phyloP scores from a whole-genome alignment of 2,113 vertebrate genomes.

The Serilophus lunatus region DNA sequence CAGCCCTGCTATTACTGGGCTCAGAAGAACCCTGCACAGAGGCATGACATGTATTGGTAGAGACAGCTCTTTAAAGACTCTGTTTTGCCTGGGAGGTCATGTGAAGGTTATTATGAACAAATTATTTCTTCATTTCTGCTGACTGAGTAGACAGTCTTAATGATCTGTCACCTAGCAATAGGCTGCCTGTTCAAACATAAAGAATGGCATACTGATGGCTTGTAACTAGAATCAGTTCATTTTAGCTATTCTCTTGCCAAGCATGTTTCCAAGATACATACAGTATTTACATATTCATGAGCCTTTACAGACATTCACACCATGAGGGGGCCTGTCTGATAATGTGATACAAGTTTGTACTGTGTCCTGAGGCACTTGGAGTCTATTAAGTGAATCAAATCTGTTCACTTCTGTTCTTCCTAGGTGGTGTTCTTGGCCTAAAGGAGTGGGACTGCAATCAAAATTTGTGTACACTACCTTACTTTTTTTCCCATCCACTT shows the following conservation, averaged over 20 bases:
- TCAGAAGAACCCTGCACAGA: conserved; percentile 53
- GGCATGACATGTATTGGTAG: conserved; percentile 66
- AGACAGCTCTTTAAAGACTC: conserved; percentile 76
- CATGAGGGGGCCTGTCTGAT: conserved; percentile 70
- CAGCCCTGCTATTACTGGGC: conserved; percentile 66
- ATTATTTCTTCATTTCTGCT: conserved; percentile 84
- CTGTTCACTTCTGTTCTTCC: conserved; percentile 50
- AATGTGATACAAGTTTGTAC: conserved; percentile 77
- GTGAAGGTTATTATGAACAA: conserved; percentile 82
- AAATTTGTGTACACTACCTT: background rate
- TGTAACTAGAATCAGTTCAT: conserved; percentile 79
- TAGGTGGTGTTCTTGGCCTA: conserved; percentile 43
- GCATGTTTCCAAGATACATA: conserved; percentile 77
- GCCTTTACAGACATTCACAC: conserved; percentile 62
- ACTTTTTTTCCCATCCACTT: background rate
- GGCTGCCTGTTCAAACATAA: conserved; percentile 81
- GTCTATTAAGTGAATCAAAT: conserved; percentile 73
- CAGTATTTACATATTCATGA: conserved; percentile 81
- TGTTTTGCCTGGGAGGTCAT: conserved; percentile 79
- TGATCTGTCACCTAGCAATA: conserved; percentile 84
- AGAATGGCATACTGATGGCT: conserved; percentile 77
- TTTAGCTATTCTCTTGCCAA: conserved; percentile 81
- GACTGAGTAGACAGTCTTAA: conserved; percentile 82
- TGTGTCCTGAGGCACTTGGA: conserved; percentile 73
- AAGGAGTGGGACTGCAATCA: conserved; percentile 17